Base-by-base conservation (phyloP, 1,140 invertebrate genomes). In the Mamestra configurata region DNA sequence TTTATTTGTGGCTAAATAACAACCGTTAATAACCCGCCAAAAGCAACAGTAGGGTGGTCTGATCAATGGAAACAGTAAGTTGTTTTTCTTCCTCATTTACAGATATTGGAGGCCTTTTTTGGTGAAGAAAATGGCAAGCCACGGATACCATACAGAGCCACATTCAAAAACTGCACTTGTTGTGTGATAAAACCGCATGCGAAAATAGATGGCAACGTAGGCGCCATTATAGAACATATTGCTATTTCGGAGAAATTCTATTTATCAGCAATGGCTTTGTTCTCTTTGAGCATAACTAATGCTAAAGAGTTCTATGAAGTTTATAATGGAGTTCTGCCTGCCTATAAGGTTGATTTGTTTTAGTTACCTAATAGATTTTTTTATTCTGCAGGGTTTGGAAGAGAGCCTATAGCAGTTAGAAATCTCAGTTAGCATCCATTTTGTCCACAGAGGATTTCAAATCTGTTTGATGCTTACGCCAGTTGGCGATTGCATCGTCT, bases 101-200 rank as follows among this genome's bases (percentile, higher is more conserved):
- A 96, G 96, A 96, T 89, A 83, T 95, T 57, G n/a, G n/a, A n/a
- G n/a, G n/a, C n/a, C 97, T 98, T 91, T 97, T 98, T 92, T 94
- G 95, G 79, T 86, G 93, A 83, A 71, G 90, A 86, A 91, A 95
- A 92, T 80, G 85, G 83, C 87, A 85, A 86, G 86, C 92, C 85
- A 84, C 90, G 79, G 91, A 91, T 96, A 4, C 89, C 95, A 75
- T 95, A 92, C 80, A 95, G 95, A 59, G 96, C 97, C 10, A 96
- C 96, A 15, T 90, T 96, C n/a, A 95, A 96, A 82, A 96, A 97
- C 77, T 97, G 97, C 79, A 98, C 98, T 18, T 98, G 98, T 85
- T 98, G 98, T 88, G 95, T 99, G n/a, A 97, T 99, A 37, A 99
- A 99, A 93, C 98, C 98, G 15, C 98, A 99, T 93, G 97, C 97